Evolutionary conservation across 2,113 vertebrate species (phyloP), one percentile per base, ranked within the genome.

Genomic region (Rhizomys pruinosus): DNA sequence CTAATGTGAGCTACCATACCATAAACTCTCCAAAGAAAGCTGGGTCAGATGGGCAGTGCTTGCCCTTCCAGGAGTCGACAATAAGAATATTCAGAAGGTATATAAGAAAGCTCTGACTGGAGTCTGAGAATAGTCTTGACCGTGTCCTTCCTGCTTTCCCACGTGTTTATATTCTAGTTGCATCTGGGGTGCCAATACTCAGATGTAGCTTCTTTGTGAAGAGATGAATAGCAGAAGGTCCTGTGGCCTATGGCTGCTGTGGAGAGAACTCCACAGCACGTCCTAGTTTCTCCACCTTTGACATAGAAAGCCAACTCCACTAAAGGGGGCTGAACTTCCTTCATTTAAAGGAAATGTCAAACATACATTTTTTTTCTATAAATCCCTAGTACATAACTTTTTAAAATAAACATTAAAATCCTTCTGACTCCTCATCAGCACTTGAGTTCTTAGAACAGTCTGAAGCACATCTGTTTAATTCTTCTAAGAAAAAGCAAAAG

Each of bases 331-430:
- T 0, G 32, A 42, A 0, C 8, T 22, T 16, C 6, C 12, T n/a
- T 80, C 63, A 63, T 85, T 52, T 25, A 12, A 82, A 59, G 72
- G 44, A 88, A 29, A 74, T 37, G 19, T 32, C 4, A n/a, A 69
- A 22, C 4, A 66, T 55, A 39, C 12, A 90, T 29, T 10, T 42
- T 79, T 87, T 84, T 69, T 29, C n/a, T 4, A 86, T 2, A 73
- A 87, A 81, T 78, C 17, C 94, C 78, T 84, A 72, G 5, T 69
- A 44, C 12, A 77, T 22, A 88, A 5, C 34, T 69, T 72, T 89
- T 93, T 77, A 12, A 95, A 93, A 57, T 57, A 91, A 87, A 84
- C 15, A 52, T 73, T 57, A 20, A 92, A 76, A 66, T 86, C 64
- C 6, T 73, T 89, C 7, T 63, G 20, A 88, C 12, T 94, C 69